These are phyloP conservation scores for Moxostoma hubbsi DNA, from an alignment of 2,797 vertebrate genomes.

Conservation along the genomic window DNA sequence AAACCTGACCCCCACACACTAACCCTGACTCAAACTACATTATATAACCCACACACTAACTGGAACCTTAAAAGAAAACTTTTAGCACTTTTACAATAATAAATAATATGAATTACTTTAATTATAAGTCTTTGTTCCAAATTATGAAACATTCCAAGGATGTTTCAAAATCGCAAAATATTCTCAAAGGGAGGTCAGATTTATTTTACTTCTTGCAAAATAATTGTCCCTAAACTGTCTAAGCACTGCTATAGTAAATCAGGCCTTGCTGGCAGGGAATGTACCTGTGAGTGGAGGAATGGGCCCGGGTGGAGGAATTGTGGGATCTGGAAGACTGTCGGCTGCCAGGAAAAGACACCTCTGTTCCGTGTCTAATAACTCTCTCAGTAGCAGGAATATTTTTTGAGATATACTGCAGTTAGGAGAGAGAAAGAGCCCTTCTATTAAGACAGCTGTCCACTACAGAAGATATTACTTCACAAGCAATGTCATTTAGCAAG, in stretches of 20 bases:
- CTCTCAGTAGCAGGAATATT: constrained; percentile 91
- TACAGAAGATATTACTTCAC: not conserved
- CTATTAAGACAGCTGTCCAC: not conserved
- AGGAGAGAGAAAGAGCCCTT: not conserved
- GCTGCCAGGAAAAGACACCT: constrained; percentile 93
- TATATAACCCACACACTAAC: no score
- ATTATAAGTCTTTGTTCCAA: no score
- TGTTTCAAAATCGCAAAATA: no score
- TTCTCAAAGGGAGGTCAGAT: no score
- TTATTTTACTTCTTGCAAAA: no score
- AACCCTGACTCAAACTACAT: no score
- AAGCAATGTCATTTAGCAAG: not conserved
- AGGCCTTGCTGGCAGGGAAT: not conserved
- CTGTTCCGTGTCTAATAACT: constrained; percentile 89
- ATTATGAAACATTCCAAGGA: no score
- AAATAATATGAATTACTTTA: no score
- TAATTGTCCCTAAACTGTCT: no score
- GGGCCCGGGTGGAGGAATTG: constrained; percentile 93
- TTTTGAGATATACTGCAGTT: constrained; percentile 94
- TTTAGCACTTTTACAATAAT: no score
- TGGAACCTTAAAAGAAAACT: no score
- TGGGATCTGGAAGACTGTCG: constrained; percentile 95
- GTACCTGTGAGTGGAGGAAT: constrained; percentile 94
- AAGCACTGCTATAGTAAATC: not conserved
- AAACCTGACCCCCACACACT: no score